These are phyloP conservation scores for Protophormia terraenovae DNA, from an alignment of 2,888 invertebrate genomes.

Conservation along the genomic window DNA sequence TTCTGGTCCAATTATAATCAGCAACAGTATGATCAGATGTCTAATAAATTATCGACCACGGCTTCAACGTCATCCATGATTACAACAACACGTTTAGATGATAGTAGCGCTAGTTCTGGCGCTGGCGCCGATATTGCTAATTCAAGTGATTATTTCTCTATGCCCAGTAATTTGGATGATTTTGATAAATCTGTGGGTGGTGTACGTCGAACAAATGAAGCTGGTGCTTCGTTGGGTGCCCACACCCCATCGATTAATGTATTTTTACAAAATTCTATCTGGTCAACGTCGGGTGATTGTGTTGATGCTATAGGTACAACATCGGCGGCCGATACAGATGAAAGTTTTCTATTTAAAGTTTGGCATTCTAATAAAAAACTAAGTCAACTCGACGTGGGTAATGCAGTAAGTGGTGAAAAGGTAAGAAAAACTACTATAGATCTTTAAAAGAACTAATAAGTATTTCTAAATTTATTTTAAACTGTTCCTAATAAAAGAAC, in stretches of 20 bases:
- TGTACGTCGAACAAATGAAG: constrained; percentile 57
- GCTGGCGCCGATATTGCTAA: constrained; percentile 55
- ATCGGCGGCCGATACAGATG: constrained; percentile 73
- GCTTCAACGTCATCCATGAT: constrained; percentile 56
- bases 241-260: constrained; percentile 78
- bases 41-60: constrained; percentile 51
- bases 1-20: constrained; percentile 77
- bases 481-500: no score
- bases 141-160: constrained; percentile 74
- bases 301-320: constrained; percentile 72
- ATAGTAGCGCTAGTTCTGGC: constrained; percentile 65
- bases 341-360: constrained; percentile 75
- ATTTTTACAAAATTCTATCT: constrained; percentile 83
- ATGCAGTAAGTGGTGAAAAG: constrained; percentile 54
- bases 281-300: constrained; percentile 78
- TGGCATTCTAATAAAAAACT: constrained; percentile 71
- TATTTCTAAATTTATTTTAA: no score
- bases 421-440: no score
- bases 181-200: constrained; percentile 71
- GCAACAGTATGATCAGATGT: constrained; percentile 70
- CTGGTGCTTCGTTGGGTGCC: constrained; percentile 45
- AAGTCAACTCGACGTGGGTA: constrained; percentile 67
- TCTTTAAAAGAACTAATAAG: no score
- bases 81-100: constrained; percentile 61
- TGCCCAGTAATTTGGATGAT: constrained; percentile 72